Evolutionary conservation across 2,797 vertebrate species (phyloP), one percentile per base, ranked within the genome.

Genomic region (Luscinia megarhynchos): DNA sequence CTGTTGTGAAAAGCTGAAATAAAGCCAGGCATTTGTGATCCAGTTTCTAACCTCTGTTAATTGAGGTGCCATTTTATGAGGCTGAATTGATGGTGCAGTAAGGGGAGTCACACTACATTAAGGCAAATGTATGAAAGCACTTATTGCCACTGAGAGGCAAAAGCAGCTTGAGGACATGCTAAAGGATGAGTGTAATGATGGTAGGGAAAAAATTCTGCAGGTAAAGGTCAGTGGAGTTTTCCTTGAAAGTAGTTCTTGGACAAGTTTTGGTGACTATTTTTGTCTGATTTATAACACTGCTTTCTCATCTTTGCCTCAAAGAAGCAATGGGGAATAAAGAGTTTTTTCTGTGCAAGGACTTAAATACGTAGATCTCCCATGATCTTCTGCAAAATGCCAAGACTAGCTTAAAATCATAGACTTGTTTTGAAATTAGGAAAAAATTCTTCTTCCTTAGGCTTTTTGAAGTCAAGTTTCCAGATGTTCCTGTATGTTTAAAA

Each of bases 281-380:
- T 27, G 21, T 43, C 38, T 10, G 11, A 29, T 82, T 92, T 73
- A 63, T 80, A 64, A 72, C 61, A 26, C 8, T 61, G 24, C 9
- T 68, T 89, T 92, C 36, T 94, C 72, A 86, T 68, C 32, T 84
- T 94, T 81, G 40, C 38, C 45, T 91, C 22, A 46, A 81, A 93
- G 69, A 75, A 91, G 64, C 68, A 61, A 13, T 2, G 13, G 32
- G 6, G 15, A 45, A 36, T 15, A 63, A 84, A 79, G 24, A 55
- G n/a, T 38, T 59, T 29, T 83, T 36, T 38, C 61, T 57, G 22
- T 36, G 4, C n/a, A 74, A 77, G 75, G 61, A 55, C 29, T 91
- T 68, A 46, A 82, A 58, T 15, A 26, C 0, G 0, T 21, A 26
- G 9, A 22, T 62, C 51, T 87, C 20, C 54, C 24, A n/a, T 36